These are phyloP conservation scores for Micrasema longulum DNA, from an alignment of 1,140 invertebrate species.

Conservation along the genomic window DNA sequence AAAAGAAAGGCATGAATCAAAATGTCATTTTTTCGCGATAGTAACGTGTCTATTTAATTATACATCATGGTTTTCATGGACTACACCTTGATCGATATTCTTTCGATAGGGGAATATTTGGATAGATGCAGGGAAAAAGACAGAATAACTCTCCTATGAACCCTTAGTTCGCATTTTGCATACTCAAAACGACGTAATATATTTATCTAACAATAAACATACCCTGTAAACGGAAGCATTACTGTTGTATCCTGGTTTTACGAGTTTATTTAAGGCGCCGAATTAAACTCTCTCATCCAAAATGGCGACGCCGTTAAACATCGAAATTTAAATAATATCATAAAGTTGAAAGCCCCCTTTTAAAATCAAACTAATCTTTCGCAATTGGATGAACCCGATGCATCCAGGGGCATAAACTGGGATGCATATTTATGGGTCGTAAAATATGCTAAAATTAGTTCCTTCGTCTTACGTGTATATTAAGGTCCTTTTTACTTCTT, in stretches of 20 bases:
- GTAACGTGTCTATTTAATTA: too few species aligned
- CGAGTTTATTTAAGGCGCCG: slow-evolving; percentile 40
- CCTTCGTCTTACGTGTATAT: slow-evolving; percentile 20
- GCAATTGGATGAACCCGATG: slow-evolving; percentile 53
- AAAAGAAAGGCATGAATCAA: too few species aligned
- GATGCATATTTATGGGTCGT: slow-evolving; percentile 50
- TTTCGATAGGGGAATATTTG: too few species aligned
- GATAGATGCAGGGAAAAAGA: too few species aligned
- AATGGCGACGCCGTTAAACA: slow-evolving; percentile 43
- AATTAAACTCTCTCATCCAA: slow-evolving; percentile 45
- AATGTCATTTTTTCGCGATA: too few species aligned
- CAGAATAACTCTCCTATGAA: too few species aligned
- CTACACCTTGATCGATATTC: too few species aligned
- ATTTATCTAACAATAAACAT: slow-evolving; percentile 20
- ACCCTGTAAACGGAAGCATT: slow-evolving; percentile 28
- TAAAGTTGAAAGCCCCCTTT: slow-evolving; percentile 50
- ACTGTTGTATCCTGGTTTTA: slow-evolving; percentile 32
- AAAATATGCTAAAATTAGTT: slow-evolving; percentile 55
- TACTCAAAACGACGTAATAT: slow-evolving; percentile 12
- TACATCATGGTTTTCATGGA: too few species aligned
- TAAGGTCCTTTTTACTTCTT: too few species aligned
- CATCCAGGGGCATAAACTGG: slow-evolving; percentile 44
- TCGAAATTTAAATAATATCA: slow-evolving; percentile 54
- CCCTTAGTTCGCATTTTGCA: slow-evolving; percentile 10
- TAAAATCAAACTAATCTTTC: slow-evolving; percentile 55